These are phyloP conservation scores for Tinamus major DNA, from an alignment of 2,797 vertebrate genomes.

Conservation along the genomic window DNA sequence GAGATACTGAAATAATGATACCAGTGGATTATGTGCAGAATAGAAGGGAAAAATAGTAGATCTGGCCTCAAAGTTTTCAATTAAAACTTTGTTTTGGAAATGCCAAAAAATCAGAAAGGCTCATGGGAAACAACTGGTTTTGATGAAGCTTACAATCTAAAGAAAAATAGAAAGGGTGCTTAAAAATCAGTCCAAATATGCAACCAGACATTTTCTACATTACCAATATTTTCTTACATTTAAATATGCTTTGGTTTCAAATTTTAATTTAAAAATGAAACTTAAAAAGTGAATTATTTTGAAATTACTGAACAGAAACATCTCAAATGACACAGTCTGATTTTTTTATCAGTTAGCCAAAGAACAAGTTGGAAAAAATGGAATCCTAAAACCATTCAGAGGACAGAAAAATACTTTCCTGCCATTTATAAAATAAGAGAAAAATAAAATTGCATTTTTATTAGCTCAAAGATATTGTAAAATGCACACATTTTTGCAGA, in stretches of 20 bases:
- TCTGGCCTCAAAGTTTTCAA: background rate
- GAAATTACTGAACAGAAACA: background rate
- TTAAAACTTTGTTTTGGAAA: background rate
- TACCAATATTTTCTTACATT: background rate
- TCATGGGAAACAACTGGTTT: background rate
- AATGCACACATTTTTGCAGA: background rate
- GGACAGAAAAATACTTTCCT: constrained; percentile 20
- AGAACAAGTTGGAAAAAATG: background rate
- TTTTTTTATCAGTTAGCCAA: background rate
- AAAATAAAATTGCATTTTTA: constrained; percentile 29
- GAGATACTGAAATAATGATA: background rate
- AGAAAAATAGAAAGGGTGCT: background rate
- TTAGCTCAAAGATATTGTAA: constrained; percentile 3
- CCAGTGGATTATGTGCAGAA: background rate
- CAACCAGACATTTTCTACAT: background rate
- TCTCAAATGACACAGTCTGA: background rate
- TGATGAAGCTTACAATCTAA: background rate
- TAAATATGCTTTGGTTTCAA: background rate
- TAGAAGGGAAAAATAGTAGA: background rate
- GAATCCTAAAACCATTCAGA: background rate
- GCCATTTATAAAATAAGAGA: constrained; percentile 2
- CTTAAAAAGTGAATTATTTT: constrained; percentile 14
- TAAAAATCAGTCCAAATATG: background rate
- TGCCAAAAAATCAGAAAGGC: background rate
- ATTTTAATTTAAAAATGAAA: constrained; percentile 26